Evolutionary conservation across 2,113 vertebrate species (phyloP), one percentile per base, ranked within the genome.

Genomic region (Aramus guarauna): DNA sequence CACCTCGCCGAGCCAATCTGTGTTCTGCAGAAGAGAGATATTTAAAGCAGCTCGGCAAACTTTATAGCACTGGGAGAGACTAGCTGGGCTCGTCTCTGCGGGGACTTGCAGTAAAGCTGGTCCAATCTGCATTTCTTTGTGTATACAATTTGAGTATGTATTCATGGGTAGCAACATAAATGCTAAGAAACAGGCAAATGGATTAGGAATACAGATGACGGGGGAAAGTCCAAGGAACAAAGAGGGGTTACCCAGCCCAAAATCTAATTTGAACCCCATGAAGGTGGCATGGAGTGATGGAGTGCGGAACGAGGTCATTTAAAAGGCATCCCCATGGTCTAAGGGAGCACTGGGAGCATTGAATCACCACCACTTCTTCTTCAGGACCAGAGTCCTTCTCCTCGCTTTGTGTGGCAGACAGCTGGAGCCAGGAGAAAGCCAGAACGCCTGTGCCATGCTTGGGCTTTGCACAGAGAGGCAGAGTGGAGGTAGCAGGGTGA

Each of bases 11-110:
- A 93, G 95, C 72, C 95, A 96, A 94, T 86, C 97, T 96, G 96
- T 94, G 93, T 96, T 90, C 96, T 73, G 88, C 90, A 93, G 75
- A 43, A 52, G 86, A 41, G 78, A 77, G 95, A 96, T 97, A 97
- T 97, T 96, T 97, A 96, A 97, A 94, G 96, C 93, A 53, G 5
- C 92, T 95, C 96, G 90, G 94, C 93, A 96, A 97, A 96, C 90
- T 95, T 94, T 23, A 62, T 68, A 90, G 92, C 66, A 21, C 19
- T 20, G 79, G 78, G 88, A 90, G 94, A 92, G 92, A 90, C 75
- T 55, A 34, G 36, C 92, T 90, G 64, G 73, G 87, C 78, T 96
- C 34, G 50, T 93, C 95, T 94, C 92, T 90, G 90, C 26, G 1
- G 79, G 79, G 88, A 74, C 89, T 76, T 96, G 96, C 93, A 32